phyloP scores from a whole-genome alignment of 2,888 invertebrate genomes.

The Orthosia gracilis region DNA sequence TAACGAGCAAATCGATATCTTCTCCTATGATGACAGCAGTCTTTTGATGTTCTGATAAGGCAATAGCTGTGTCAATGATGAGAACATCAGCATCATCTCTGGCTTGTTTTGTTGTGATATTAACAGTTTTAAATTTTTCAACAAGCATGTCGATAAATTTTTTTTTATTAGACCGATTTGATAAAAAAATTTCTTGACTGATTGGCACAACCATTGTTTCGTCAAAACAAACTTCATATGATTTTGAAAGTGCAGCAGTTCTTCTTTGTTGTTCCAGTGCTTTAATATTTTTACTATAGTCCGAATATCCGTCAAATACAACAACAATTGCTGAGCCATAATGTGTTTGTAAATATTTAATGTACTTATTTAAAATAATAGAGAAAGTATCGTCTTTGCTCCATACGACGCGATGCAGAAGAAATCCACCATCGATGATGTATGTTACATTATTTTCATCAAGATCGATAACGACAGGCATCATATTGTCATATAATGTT shows the following conservation, averaged over 20 bases:
- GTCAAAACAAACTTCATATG: conserved; percentile 75
- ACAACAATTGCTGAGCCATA: conserved; percentile 12
- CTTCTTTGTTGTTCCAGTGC: conserved; percentile 74
- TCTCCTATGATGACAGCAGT: too few relatives aligned
- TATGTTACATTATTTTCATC: conserved; percentile 7
- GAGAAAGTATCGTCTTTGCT: conserved; percentile 2
- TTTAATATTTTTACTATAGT: conserved; percentile 75
- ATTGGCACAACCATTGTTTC: conserved; percentile 67
- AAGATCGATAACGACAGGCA: conserved; percentile 1
- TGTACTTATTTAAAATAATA: conserved; percentile 6
- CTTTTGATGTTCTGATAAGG: too few relatives aligned
- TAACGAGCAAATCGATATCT: too few relatives aligned
- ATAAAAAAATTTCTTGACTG: conserved; percentile 48
- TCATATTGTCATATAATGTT: conserved; percentile 3
- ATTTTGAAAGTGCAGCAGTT: conserved; percentile 75
- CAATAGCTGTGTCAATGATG: too few relatives aligned
- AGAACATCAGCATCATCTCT: too few relatives aligned
- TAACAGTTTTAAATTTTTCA: too few relatives aligned
- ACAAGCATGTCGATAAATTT: conserved; percentile 70
- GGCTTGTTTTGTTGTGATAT: too few relatives aligned
- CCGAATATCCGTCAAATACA: conserved; percentile 73
- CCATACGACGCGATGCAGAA: conserved; percentile 16
- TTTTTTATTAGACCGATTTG: conserved; percentile 63
- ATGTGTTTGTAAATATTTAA: conserved; percentile 7
- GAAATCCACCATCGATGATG: conserved; percentile 17